These are phyloP conservation scores for Tortrix viridana DNA, from an alignment of 2,888 invertebrate species.

Conservation along the genomic window DNA sequence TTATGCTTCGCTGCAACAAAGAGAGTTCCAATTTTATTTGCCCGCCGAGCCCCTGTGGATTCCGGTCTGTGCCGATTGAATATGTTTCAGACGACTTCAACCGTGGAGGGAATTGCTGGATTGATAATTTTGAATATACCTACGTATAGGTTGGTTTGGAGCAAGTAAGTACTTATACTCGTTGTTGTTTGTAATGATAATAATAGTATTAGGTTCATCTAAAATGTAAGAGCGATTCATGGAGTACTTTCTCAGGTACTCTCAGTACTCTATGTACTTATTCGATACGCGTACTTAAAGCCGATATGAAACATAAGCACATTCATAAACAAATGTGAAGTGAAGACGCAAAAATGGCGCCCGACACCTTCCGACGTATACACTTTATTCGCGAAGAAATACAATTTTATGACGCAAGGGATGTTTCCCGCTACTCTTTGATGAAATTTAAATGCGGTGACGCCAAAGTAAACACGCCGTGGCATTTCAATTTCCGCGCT, in stretches of 20 bases:
- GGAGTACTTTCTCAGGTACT: no score
- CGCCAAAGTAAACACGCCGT: slow-evolving; percentile 51
- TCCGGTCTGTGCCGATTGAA: slow-evolving; percentile 39
- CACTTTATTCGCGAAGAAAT: slow-evolving; percentile 58
- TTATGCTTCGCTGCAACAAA: slow-evolving; percentile 48
- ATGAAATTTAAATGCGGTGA: slow-evolving; percentile 65
- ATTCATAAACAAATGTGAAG: slow-evolving; percentile 22
- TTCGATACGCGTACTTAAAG: slow-evolving; percentile 1
- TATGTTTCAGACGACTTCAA: slow-evolving; percentile 40
- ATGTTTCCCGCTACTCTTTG: slow-evolving; percentile 52
- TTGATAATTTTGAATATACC: slow-evolving; percentile 8
- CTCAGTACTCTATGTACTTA: neutral
- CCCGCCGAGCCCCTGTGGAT: slow-evolving; percentile 34
- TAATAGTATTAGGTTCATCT: neutral
- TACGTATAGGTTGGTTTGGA: neutral
- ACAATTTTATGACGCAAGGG: slow-evolving; percentile 56
- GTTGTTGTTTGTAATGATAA: neutral
- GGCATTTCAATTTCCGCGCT: slow-evolving; percentile 62
- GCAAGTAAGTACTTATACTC: neutral
- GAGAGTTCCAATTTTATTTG: slow-evolving; percentile 41
- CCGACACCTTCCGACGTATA: slow-evolving; percentile 53
- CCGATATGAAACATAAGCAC: slow-evolving; percentile 6
- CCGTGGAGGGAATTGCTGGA: neutral
- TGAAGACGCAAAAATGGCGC: slow-evolving; percentile 41
- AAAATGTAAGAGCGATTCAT: no score